Percentiles rank a stretch among this genome's conserved stretches.
These are phyloP conservation scores for Phrynosoma blainvillii DNA, from an alignment of 2,113 vertebrate genomes.

Conservation along the genomic window DNA sequence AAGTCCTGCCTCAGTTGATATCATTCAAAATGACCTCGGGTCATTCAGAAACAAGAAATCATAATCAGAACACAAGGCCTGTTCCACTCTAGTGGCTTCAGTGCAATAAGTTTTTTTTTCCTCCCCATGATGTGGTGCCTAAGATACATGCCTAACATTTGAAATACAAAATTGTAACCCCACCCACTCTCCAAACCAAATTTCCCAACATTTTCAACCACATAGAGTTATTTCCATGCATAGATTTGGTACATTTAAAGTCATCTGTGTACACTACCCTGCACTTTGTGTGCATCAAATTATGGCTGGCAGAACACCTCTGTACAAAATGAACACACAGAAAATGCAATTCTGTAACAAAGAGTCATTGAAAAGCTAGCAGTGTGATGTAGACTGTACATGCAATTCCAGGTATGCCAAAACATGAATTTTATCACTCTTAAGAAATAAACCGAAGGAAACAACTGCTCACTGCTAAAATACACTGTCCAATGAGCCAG, in stretches of 20 bases:
- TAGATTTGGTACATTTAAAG: slow-evolving; percentile 39
- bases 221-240: slow-evolving; percentile 14
- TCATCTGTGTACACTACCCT: slow-evolving; percentile 35
- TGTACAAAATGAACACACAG: slow-evolving; percentile 55
- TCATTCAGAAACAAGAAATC: not conserved
- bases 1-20: slow-evolving; percentile 23
- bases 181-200: not conserved
- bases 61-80: not conserved
- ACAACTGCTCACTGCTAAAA: slow-evolving; percentile 66
- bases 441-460: slow-evolving; percentile 62
- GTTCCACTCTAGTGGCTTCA: not conserved
- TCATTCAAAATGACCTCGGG: slow-evolving; percentile 12
- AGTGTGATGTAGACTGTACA: slow-evolving; percentile 59
- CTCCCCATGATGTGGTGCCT: not conserved
- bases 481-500: slow-evolving; percentile 59
- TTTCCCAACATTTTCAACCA: slow-evolving; percentile 39
- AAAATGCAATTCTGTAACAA: slow-evolving; percentile 59
- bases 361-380: slow-evolving; percentile 62
- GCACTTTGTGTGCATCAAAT: slow-evolving; percentile 36
- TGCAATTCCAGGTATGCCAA: slow-evolving; percentile 56
- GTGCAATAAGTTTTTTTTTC: not conserved
- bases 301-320: slow-evolving; percentile 53
- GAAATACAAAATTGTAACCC: slow-evolving; percentile 33
- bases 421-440: slow-evolving; percentile 65
- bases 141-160: not conserved